Base-by-base conservation (phyloP, 2,113 vertebrate species). In the Casuarius casuarius region DNA sequence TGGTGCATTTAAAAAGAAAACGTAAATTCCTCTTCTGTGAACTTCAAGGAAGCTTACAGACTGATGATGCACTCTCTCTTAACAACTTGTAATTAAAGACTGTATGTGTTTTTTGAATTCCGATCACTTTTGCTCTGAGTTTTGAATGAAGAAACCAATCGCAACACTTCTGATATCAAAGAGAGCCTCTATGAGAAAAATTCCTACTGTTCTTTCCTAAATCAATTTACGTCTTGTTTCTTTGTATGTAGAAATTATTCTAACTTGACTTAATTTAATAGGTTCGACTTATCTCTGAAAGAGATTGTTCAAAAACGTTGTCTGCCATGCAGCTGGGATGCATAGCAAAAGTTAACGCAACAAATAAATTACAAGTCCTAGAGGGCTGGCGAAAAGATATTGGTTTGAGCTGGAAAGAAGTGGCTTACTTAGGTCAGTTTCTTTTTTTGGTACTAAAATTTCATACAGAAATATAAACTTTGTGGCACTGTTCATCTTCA, bases 391-490 rank as follows among this genome's bases (percentile, higher is more conserved):
- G 98, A 86, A 91, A 98, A 77, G 29, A 98, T 73, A 98, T 95
- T 93, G 73, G 91, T 6, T 95, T 99, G 73, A 94, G 85, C 62
- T 99, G 99, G 99, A 99, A 99, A 44, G 98, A 99, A 70, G 98
- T 99, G 16, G 99, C 99, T 2, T 99, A 98, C 72, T 97, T 99
- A 92, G 99, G 99, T 99, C 58, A 96, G 97, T 97, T 89, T 29
- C 26, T 68, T 31, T 48, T 49, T 42, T 51, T 40, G 16, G 7
- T 35, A 63, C 13, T 63, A 56, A 58, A 86, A 67, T 49, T 75
- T 79, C 19, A 23, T 46, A 8, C 17, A 21, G 8, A 63, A 49
- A n/a, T 49, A 15, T 11, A 65, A 65, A 25, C 12, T 87, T 87
- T 4, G 1, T 21, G 52, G 10, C 48, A 22, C 25, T 88, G 10